A percentile compares a stretch with the other conserved stretches of the same genome.
These are phyloP conservation scores for Brachyhypopomus gauderio DNA, from an alignment of 2,113 vertebrate species.

Conservation along the genomic window DNA sequence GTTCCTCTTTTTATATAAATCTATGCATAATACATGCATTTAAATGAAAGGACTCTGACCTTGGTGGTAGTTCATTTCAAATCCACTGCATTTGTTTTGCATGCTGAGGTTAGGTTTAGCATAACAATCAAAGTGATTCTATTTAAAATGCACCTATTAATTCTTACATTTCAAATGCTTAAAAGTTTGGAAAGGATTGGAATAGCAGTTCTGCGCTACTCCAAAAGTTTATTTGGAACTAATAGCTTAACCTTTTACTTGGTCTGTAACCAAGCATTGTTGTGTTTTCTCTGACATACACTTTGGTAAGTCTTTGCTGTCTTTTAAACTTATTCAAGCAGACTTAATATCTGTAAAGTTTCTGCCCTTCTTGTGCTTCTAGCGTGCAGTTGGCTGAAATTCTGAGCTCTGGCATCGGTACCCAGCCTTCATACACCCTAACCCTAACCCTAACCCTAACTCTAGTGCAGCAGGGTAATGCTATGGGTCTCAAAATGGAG, in stretches of 20 bases:
- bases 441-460: no score
- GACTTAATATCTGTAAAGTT: not conserved
- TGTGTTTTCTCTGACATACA: not conserved
- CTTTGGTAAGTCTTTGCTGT: not conserved
- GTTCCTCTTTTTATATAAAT: conserved; percentile 73
- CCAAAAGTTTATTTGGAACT: conserved; percentile 25
- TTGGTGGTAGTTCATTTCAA: conserved; percentile 71
- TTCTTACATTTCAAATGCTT: conserved; percentile 71
- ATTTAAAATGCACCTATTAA: conserved; percentile 72
- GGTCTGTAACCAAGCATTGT: not conserved
- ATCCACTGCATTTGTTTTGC: conserved; percentile 75
- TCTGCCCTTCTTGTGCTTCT: not conserved
- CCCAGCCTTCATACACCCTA: not conserved
- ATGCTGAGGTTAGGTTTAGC: conserved; percentile 73
- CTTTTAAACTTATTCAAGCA: not conserved
- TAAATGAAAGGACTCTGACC: conserved; percentile 78
- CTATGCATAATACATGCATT: conserved; percentile 80
- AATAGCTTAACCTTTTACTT: not conserved
- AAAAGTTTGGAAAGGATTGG: conserved; percentile 40
- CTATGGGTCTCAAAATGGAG: conserved; percentile 44
- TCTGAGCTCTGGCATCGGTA: not conserved
- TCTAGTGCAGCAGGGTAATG: not conserved
- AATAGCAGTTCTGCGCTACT: conserved; percentile 12
- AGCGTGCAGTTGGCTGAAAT: not conserved
- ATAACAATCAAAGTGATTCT: conserved; percentile 72